phyloP scores from a whole-genome alignment of 2,113 vertebrate species.

The Coptodon rendalli region DNA sequence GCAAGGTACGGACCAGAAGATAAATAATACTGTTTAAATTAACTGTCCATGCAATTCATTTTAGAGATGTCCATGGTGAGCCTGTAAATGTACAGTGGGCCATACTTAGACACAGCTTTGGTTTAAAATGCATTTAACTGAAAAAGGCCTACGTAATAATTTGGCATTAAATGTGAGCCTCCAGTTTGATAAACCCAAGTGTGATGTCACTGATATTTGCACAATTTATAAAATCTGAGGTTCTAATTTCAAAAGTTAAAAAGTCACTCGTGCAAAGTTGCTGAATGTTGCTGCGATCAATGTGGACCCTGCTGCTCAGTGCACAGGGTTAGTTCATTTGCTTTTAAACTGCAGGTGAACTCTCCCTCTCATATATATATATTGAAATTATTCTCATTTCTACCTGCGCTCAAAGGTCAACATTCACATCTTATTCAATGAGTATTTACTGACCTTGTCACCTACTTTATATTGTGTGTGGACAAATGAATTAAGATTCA shows the following conservation, averaged over 20 bases:
- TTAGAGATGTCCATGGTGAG: not conserved
- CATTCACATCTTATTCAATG: slow-evolving; percentile 68
- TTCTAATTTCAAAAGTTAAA: not conserved
- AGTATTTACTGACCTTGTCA: slow-evolving; percentile 77
- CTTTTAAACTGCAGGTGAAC: slow-evolving; percentile 11
- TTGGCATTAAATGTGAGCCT: not conserved
- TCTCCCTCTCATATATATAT: slow-evolving; percentile 27
- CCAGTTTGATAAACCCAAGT: not conserved
- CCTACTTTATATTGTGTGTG: slow-evolving; percentile 75
- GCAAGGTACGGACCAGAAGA: not conserved
- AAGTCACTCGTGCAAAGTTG: not conserved
- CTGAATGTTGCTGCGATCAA: not conserved
- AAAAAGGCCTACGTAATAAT: not conserved
- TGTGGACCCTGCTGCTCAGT: not conserved
- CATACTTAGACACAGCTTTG: not conserved
- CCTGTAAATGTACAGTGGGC: not conserved
- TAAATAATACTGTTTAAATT: not conserved
- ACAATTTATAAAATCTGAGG: not conserved
- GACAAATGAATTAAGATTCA: slow-evolving; percentile 90
- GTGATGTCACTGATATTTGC: not conserved
- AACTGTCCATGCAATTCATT: not conserved
- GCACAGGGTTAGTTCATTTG: not conserved
- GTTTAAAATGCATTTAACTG: not conserved
- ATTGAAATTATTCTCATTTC: slow-evolving; percentile 50
- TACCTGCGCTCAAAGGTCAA: slow-evolving; percentile 71